These are phyloP conservation scores for Spinibarbus caldwelli DNA, from an alignment of 2,797 vertebrate species.

Conservation along the genomic window DNA sequence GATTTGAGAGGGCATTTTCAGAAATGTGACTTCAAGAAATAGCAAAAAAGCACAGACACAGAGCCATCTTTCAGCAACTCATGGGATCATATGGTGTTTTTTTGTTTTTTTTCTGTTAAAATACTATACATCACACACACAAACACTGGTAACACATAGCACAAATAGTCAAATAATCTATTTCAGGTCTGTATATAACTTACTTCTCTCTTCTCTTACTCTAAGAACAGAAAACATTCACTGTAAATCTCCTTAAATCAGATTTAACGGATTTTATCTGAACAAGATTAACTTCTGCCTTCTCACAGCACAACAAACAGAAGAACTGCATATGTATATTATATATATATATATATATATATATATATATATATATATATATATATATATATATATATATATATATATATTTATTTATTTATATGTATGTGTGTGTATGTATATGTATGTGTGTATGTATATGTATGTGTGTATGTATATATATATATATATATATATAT, in stretches of 20 bases:
- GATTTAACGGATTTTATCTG: not conserved
- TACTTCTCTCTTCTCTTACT: not conserved
- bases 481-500: not conserved
- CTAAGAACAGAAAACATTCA: not conserved
- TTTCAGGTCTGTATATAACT: not conserved
- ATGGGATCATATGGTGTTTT: not conserved
- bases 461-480: not conserved
- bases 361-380: not conserved
- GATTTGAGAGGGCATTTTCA: not conserved
- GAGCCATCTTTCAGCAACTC: not conserved
- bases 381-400: not conserved
- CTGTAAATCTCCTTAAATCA: not conserved
- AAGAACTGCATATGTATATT: not conserved
- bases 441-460: not conserved
- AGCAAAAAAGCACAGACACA: not conserved
- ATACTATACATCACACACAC: not conserved
- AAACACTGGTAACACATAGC: not conserved
- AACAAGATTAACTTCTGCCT: constrained; percentile 19
- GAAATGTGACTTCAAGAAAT: not conserved
- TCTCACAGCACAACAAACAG: not conserved
- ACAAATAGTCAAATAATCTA: not conserved
- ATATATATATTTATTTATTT: not conserved
- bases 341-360: not conserved
- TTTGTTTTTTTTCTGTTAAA: not conserved
- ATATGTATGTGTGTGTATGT: no score